Evolutionary conservation across 2,797 vertebrate genomes (phyloP).

Genomic region (Betta splendens): DNA sequence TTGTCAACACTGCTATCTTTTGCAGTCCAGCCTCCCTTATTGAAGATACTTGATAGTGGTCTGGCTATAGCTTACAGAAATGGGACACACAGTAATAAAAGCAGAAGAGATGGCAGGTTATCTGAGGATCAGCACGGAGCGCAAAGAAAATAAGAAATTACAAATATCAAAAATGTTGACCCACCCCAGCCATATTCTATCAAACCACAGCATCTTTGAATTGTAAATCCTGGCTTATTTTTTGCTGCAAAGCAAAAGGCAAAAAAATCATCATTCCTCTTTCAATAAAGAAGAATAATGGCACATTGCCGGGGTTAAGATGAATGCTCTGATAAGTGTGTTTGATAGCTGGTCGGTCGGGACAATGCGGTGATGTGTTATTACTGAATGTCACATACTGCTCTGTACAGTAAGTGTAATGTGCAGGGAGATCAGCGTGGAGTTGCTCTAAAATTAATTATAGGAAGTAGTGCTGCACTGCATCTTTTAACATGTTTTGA

Average conservation of each 20-base stretch:
- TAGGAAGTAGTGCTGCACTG: slow-evolving; percentile 23
- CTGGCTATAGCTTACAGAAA: slow-evolving; percentile 60
- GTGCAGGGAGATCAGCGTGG: slow-evolving; percentile 14
- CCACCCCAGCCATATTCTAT: slow-evolving; percentile 27
- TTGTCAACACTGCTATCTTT: slow-evolving; percentile 59
- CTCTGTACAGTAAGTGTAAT: slow-evolving; percentile 9
- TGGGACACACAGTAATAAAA: slow-evolving; percentile 52
- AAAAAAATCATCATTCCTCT: slow-evolving; percentile 32
- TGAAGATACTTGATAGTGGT: slow-evolving; percentile 60
- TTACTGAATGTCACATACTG: slow-evolving; percentile 5
- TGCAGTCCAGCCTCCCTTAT: slow-evolving; percentile 36
- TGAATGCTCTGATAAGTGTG: slow-evolving; percentile 23
- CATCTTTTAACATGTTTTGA: slow-evolving; percentile 48
- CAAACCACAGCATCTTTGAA: slow-evolving; percentile 45
- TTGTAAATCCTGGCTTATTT: slow-evolving; percentile 54
- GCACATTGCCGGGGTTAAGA: slow-evolving; percentile 35
- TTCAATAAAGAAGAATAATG: slow-evolving; percentile 37
- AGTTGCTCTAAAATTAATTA: slow-evolving; percentile 22
- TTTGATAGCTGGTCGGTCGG: slow-evolving; percentile 27
- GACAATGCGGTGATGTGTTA: slow-evolving; percentile 20
- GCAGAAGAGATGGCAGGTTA: slow-evolving; percentile 52
- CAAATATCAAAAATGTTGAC: slow-evolving; percentile 46
- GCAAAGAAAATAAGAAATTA: slow-evolving; percentile 57
- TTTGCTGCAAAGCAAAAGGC: slow-evolving; percentile 32
- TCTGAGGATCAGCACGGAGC: slow-evolving; percentile 51